Conservation (phyloP, 30 jellyfish, hydroid and myxozoan genomes). For the Cassiopea andromeda region DNA sequence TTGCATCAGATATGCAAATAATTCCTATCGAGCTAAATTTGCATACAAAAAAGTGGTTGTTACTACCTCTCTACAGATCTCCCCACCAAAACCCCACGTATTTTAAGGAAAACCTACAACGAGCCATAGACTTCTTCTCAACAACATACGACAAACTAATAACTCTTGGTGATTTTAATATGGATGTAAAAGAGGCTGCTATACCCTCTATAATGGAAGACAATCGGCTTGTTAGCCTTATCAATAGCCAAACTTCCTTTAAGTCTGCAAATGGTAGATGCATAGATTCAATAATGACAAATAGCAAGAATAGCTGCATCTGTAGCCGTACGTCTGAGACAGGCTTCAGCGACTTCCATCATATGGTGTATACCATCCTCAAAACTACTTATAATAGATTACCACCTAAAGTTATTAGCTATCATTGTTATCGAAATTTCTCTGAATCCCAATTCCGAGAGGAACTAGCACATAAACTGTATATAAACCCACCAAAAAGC, state of each 20-base stretch:
- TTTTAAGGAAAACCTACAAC: conserved; percentile 1
- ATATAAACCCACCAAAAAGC: not conserved
- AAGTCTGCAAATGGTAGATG: conserved; percentile 25
- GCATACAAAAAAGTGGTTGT: conserved; percentile 57
- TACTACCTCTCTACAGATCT: conserved; percentile 20
- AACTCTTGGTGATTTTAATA: conserved; percentile 31
- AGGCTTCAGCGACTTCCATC: conserved; percentile 34
- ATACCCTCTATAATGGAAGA: conserved; percentile 24
- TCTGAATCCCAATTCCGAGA: not conserved
- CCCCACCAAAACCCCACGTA: conserved; percentile 16
- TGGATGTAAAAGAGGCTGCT: conserved; percentile 31
- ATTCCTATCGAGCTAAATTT: conserved; percentile 46
- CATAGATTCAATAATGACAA: conserved; percentile 14
- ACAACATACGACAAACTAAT: conserved; percentile 25
- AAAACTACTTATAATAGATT: conserved; percentile 4
- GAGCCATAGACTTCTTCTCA: conserved; percentile 15
- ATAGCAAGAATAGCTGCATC: conserved; percentile 21
- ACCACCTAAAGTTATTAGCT: conserved; percentile 31
- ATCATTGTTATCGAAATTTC: conserved; percentile 46
- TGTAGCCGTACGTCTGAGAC: conserved; percentile 14
- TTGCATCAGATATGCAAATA: conserved; percentile 38
- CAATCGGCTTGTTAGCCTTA: not conserved
- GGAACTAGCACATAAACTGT: not conserved
- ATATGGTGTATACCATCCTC: conserved; percentile 39
- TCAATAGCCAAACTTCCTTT: not conserved